phyloP scores from a whole-genome alignment of 2,888 invertebrate species.

The Melanostoma mellinum region DNA sequence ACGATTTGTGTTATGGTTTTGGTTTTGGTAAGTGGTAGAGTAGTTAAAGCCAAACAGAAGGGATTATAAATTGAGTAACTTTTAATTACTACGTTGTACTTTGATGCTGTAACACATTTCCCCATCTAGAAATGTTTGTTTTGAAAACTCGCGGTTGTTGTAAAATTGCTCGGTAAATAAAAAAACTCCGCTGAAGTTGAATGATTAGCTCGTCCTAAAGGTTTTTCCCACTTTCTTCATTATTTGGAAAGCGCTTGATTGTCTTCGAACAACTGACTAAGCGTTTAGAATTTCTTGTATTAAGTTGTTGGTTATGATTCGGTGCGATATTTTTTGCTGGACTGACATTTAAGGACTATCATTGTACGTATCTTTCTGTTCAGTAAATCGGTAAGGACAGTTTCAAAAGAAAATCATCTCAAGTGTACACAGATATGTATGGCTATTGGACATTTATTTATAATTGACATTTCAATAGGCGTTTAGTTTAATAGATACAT shows the following conservation, averaged over 20 bases:
- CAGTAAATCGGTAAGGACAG: too few relatives aligned
- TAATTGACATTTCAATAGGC: too few relatives aligned
- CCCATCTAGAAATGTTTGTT: background rate
- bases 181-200: background rate
- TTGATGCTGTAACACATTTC: background rate
- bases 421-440: too few relatives aligned
- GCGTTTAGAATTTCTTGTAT: too few relatives aligned
- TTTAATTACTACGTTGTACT: constrained; percentile 25
- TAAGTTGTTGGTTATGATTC: background rate
- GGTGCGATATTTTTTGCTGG: background rate
- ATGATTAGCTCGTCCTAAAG: background rate
- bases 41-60: constrained; percentile 32
- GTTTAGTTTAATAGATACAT: too few relatives aligned
- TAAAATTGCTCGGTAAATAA: constrained; percentile 12
- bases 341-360: too few relatives aligned
- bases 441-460: too few relatives aligned
- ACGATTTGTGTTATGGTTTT: background rate
- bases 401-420: too few relatives aligned
- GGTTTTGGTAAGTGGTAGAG: constrained; percentile 25
- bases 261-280: too few relatives aligned
- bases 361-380: too few relatives aligned
- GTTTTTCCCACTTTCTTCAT: constrained; percentile 4
- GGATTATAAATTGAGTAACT: constrained; percentile 31
- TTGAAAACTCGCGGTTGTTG: constrained; percentile 6
- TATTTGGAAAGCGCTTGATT: background rate